Conservation (phyloP, 2,888 invertebrate genomes). For the Noctua janthe region DNA sequence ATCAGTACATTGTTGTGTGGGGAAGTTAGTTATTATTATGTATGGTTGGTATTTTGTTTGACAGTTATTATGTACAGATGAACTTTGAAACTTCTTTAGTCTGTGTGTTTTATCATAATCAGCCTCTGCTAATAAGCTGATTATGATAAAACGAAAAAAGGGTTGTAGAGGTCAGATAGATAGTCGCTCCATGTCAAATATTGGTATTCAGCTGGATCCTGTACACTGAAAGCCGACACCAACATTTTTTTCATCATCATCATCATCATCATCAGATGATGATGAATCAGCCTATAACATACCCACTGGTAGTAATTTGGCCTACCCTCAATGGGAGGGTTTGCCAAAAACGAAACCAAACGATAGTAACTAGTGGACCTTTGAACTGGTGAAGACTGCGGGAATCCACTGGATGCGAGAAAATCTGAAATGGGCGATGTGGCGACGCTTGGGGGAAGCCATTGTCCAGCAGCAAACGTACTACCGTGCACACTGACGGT, state of each 20-base stretch:
- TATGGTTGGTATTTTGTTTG: not conserved
- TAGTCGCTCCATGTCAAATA: no score
- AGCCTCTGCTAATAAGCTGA: not conserved
- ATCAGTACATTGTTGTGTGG: constrained; percentile 12
- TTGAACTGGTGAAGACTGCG: not conserved
- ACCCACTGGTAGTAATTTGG: not conserved
- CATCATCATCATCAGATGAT: not conserved
- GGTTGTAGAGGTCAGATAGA: no score
- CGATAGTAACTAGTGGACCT: not conserved
- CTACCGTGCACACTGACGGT: not conserved
- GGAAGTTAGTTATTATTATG: not conserved
- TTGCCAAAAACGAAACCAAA: not conserved
- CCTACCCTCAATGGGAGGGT: not conserved
- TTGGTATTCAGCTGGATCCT: not conserved
- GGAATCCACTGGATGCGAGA: not conserved
- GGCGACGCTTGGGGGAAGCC: not conserved
- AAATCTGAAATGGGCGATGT: not conserved
- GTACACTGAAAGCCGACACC: no score
- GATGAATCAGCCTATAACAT: no score
- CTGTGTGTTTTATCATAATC: not conserved
- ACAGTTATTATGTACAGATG: not conserved
- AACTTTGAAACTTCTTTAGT: not conserved
- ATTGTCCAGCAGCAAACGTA: not conserved
- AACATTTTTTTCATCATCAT: no score
- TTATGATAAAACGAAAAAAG: not conserved